phyloP scores from a whole-genome alignment of 1,140 invertebrate species.

The Drosophila teissieri region DNA sequence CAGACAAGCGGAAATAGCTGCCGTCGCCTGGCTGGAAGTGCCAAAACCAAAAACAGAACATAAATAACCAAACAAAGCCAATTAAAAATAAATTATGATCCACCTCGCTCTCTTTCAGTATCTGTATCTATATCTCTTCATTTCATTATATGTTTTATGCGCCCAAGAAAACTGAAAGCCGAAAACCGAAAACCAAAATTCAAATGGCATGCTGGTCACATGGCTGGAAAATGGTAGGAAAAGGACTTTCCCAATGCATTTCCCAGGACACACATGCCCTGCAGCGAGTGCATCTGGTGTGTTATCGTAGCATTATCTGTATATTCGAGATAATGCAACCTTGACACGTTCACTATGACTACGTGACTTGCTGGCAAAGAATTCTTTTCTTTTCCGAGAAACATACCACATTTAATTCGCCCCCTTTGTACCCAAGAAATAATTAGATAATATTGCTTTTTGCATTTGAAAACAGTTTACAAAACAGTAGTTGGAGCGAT shows the following conservation, averaged over 20 bases:
- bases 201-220: constrained; percentile 21
- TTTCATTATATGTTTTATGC: constrained; percentile 1
- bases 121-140: constrained; percentile 12
- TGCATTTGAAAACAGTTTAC: too few relatives aligned
- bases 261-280: neutral
- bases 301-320: neutral
- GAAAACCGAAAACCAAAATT: neutral
- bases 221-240: constrained; percentile 20
- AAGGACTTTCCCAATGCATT: constrained; percentile 49
- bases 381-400: constrained; percentile 2
- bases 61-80: constrained; percentile 67
- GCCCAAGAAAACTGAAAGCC: constrained; percentile 3
- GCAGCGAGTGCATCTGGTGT: neutral
- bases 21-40: constrained; percentile 54
- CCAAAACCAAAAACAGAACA: constrained; percentile 53
- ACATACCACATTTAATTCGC: too few relatives aligned
- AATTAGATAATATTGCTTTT: too few relatives aligned
- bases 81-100: constrained; percentile 81
- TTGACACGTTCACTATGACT: constrained; percentile 11
- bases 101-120: constrained; percentile 26
- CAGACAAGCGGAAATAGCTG: constrained; percentile 60
- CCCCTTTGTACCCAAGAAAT: neutral
- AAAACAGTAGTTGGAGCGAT: too few relatives aligned
- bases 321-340: constrained; percentile 11
- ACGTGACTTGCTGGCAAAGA: constrained; percentile 10